Evolutionary conservation across 2,888 invertebrate genomes (phyloP).

Genomic region (Drosophila leonis): DNA sequence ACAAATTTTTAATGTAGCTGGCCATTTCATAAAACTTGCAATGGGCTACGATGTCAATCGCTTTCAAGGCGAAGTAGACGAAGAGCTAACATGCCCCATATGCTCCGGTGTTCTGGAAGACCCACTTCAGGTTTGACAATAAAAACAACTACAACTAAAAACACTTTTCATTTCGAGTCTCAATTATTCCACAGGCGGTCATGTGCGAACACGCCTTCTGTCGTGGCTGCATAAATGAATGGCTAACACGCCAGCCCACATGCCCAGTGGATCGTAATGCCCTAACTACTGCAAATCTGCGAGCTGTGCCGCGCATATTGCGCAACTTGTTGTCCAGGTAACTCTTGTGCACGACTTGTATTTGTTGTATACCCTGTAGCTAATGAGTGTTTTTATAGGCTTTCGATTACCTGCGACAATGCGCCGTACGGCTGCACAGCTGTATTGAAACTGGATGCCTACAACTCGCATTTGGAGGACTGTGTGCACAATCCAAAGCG

Average conservation of each 20-base stretch:
- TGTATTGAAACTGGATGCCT: constrained; percentile 93
- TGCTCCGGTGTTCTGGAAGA: constrained; percentile 98
- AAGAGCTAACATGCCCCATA: constrained; percentile 98
- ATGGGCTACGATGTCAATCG: constrained; percentile 98
- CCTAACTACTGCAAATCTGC: constrained; percentile 94
- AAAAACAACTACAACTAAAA: constrained; percentile 14
- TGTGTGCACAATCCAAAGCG: constrained; percentile 98
- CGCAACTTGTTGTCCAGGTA: constrained; percentile 95
- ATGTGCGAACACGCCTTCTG: constrained; percentile 99
- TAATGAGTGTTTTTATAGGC: constrained; percentile 85
- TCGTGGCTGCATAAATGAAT: constrained; percentile 96
- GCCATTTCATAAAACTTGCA: constrained; percentile 15
- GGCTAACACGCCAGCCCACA: constrained; percentile 96
- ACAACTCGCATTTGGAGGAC: constrained; percentile 94
- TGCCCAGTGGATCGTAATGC: constrained; percentile 97
- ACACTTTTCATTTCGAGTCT: constrained; percentile 12
- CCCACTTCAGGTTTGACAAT: constrained; percentile 89
- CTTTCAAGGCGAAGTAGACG: constrained; percentile 98
- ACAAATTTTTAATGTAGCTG: constrained; percentile 49
- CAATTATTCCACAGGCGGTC: constrained; percentile 89
- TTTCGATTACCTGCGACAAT: constrained; percentile 97
- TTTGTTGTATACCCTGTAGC: too few relatives aligned
- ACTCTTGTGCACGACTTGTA: neutral
- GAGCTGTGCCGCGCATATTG: constrained; percentile 96
- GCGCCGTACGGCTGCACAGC: constrained; percentile 93